Evolutionary conservation across 2,113 vertebrate species (phyloP).

Genomic region (Rhinolophus sinicus): DNA sequence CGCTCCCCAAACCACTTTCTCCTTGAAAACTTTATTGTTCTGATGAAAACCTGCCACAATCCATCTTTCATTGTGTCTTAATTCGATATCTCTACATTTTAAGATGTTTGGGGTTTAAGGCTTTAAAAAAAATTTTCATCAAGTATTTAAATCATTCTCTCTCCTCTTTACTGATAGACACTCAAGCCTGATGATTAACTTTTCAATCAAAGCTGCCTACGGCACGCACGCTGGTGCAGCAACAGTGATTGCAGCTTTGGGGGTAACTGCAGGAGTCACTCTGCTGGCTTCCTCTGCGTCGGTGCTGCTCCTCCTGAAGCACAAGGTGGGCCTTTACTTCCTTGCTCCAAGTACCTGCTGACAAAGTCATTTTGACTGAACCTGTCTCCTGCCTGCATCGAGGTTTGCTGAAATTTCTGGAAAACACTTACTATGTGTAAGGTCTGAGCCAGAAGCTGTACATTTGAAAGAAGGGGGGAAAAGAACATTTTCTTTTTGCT

Average conservation of each 20-base stretch:
- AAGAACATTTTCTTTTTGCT: not conserved
- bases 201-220: conserved; percentile 75
- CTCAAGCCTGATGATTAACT: conserved; percentile 74
- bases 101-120: conserved; percentile 49
- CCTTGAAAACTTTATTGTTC: conserved; percentile 40
- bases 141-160: conserved; percentile 76
- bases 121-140: conserved; percentile 46
- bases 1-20: not conserved
- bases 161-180: conserved; percentile 72
- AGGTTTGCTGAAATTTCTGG: not conserved
- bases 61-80: conserved; percentile 48
- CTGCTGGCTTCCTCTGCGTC: not conserved
- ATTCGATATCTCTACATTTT: conserved; percentile 1
- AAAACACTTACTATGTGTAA: not conserved
- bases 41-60: conserved; percentile 40
- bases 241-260: not conserved
- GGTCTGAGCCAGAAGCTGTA: not conserved
- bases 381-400: not conserved
- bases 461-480: not conserved
- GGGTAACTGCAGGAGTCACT: not conserved
- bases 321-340: too few relatives aligned
- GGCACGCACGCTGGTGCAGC: not conserved
- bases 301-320: not conserved
- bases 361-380: not conserved
- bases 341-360: not conserved